Base-by-base conservation (phyloP, 2,797 vertebrate genomes). In the Eutrigla gurnardus region DNA sequence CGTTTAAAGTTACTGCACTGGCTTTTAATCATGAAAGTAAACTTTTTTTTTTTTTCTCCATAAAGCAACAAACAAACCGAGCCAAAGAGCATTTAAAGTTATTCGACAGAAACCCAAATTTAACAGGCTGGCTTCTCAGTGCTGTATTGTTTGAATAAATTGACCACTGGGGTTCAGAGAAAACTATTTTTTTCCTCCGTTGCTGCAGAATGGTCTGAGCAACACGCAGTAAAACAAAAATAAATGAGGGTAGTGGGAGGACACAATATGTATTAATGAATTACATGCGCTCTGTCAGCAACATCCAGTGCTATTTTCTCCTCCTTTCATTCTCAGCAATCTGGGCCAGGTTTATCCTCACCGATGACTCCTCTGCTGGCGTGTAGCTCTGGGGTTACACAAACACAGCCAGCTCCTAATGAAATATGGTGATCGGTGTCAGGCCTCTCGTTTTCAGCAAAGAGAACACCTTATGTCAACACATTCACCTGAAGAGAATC, bases 341-440 rank as follows among this genome's bases (percentile, higher is more conserved):
- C 78, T 86, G 80, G 74, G 77, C 9, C 0, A 59, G 54, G 67
- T 75, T 82, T 79, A 59, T 78, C 86, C 86, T 83, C 73, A 62
- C 71, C 65, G 77, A 58, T 42, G 78, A 81, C 70, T 75, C 83
- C 75, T 77, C 59, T 74, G 65, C 73, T 80, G 70, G 67, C 40
- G 45, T 80, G 85, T 76, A 70, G 76, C 68, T 75, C 6, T 12
- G 46, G 57, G 83, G 73, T 87, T 87, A 83, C 15, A 58, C 76
- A 83, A 83, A 86, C 81, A 82, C 67, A 82, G 58, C 47, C 59
- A 54, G 75, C 68, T 43, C 43, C 78, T 82, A 77, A 88, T 84
- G 60, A 77, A 90, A 81, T 80, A 70, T 25, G 70, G 47, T 54
- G 67, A 77, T 67, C 68, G 59, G 74, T 78, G 81, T 82, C 71